Evolutionary conservation across 1,140 invertebrate species (phyloP).

Genomic region (Drosophila santomea): DNA sequence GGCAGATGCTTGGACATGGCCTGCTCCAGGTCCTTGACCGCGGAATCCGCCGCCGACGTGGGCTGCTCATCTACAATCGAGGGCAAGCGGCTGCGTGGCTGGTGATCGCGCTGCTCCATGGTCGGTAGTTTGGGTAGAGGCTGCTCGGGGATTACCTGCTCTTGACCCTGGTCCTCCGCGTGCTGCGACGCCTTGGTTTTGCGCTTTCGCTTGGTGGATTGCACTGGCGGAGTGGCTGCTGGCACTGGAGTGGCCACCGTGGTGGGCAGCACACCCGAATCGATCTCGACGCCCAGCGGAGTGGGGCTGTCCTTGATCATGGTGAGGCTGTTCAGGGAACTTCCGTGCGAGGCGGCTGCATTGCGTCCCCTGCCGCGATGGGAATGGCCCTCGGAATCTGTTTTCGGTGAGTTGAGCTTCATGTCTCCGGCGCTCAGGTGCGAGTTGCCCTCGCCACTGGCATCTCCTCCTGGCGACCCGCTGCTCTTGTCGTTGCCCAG

Average conservation of each 20-base stretch:
- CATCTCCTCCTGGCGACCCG: conserved; percentile 93
- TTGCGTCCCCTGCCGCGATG: conserved; percentile 64
- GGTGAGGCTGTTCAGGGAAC: conserved; percentile 53
- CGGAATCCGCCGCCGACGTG: conserved; percentile 52
- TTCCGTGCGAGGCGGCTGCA: conserved; percentile 52
- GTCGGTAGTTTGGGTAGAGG: conserved; percentile 71
- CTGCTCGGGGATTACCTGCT: conserved; percentile 60
- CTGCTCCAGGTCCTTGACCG: conserved; percentile 94
- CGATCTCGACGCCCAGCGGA: conserved; percentile 63
- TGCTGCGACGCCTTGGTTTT: conserved; percentile 74
- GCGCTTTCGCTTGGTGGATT: conserved; percentile 69
- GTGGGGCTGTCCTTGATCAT: conserved; percentile 76
- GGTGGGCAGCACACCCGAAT: conserved; percentile 49
- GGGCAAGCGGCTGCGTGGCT: conserved; percentile 72
- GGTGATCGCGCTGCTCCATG: conserved; percentile 58
- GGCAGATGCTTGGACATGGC: conserved; percentile 98
- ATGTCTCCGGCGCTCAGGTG: conserved; percentile 56
- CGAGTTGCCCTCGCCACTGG: conserved; percentile 82
- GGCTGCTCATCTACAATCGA: conserved; percentile 73
- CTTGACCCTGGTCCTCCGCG: conserved; percentile 54
- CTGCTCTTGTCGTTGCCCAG: conserved; percentile 92
- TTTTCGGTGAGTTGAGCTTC: conserved; percentile 71
- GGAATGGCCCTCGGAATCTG: conserved; percentile 68
- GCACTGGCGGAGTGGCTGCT: conserved; percentile 45
- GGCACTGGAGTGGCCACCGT: conserved; percentile 67